Conservation (phyloP, 2,888 invertebrate genomes). For the Orthonychiurus folsomi region DNA sequence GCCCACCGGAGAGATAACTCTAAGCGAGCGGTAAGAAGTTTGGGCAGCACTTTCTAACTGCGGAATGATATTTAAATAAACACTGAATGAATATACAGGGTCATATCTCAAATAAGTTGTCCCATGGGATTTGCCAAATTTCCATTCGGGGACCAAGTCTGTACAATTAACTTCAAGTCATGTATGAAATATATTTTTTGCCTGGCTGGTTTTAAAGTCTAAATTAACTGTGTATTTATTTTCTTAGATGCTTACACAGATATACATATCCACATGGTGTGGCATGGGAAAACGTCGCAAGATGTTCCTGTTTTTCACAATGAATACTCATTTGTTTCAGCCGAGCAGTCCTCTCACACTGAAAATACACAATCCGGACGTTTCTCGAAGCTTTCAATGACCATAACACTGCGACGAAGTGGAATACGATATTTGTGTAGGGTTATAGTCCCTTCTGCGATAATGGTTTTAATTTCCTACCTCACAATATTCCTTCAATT, state of each 20-base stretch:
- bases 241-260: conserved; percentile 28
- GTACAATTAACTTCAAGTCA: conserved; percentile 28
- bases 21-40: conserved; percentile 22
- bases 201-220: neutral
- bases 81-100: conserved; percentile 15
- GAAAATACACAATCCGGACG: conserved; percentile 25
- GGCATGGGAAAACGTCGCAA: conserved; percentile 31
- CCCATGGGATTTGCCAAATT: conserved; percentile 31
- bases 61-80: neutral
- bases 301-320: conserved; percentile 25
- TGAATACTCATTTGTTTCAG: conserved; percentile 23
- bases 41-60: too few relatives aligned
- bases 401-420: conserved; percentile 26
- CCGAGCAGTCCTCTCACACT: conserved; percentile 24
- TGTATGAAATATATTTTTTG: conserved; percentile 24
- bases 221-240: neutral
- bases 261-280: conserved; percentile 29
- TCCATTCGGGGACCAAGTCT: conserved; percentile 34
- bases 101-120: conserved; percentile 27
- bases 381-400: conserved; percentile 24
- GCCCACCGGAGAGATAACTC: conserved; percentile 24
- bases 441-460: conserved; percentile 25
- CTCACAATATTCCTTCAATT: conserved; percentile 23
- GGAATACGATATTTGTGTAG: conserved; percentile 23
- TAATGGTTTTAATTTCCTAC: conserved; percentile 27